phyloP scores from a whole-genome alignment of 2,797 vertebrate genomes.

The Novumbra hubbsi region DNA sequence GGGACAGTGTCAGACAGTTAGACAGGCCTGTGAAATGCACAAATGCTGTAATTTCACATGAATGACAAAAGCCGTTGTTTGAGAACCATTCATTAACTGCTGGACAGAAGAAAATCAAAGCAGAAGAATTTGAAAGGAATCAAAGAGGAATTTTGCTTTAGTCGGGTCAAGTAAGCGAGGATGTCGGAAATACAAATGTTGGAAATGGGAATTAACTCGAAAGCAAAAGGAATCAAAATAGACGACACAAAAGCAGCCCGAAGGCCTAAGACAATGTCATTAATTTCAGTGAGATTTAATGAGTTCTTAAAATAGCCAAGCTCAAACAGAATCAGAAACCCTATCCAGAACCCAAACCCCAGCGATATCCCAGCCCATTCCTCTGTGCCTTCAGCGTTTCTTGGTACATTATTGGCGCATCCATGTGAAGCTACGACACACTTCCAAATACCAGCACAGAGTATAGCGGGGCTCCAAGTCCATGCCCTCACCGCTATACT shows the following conservation, averaged over 20 bases:
- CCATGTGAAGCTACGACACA: constrained; percentile 73
- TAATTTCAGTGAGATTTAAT: not conserved
- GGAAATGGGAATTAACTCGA: not conserved
- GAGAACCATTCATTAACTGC: constrained; percentile 28
- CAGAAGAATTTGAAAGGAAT: constrained; percentile 9
- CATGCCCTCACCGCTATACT: constrained; percentile 74
- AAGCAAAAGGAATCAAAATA: constrained; percentile 6
- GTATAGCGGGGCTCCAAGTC: constrained; percentile 77
- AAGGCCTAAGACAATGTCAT: not conserved
- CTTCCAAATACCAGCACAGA: constrained; percentile 78
- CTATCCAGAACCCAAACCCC: not conserved
- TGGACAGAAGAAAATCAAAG: too few species aligned
- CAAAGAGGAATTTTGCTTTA: constrained; percentile 1
- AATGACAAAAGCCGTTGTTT: constrained; percentile 66
- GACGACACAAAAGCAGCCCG: not conserved
- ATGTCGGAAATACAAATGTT: constrained; percentile 1
- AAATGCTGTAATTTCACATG: constrained; percentile 98
- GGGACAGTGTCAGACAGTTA: constrained; percentile 77
- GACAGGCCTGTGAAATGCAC: constrained; percentile 87
- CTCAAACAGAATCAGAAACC: not conserved
- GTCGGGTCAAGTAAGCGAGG: not conserved
- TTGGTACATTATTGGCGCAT: constrained; percentile 21
- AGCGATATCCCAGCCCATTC: not conserved
- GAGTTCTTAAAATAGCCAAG: not conserved
- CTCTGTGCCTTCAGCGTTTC: not conserved